Evolutionary conservation across 2,113 vertebrate species (phyloP), one percentile per base, ranked within the genome.

Genomic region (Podarcis muralis): DNA sequence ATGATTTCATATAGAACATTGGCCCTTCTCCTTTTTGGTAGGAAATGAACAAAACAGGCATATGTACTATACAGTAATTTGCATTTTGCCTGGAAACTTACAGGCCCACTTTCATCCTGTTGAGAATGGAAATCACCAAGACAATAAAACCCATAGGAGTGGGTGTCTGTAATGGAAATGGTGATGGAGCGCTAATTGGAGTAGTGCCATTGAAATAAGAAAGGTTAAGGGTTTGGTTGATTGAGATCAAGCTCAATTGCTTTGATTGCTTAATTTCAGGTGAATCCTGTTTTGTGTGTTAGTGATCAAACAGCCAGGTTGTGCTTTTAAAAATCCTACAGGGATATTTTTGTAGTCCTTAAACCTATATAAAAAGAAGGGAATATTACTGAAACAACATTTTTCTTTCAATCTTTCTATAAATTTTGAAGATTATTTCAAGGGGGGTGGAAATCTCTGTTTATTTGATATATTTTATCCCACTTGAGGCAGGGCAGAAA

Each of bases 231-330:
- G 93, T 93, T 94, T 95, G 93, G 87, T 93, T 95, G 95, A 94
- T 95, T 95, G 95, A 95, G 95, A 94, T 94, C 92, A 94, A 95
- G 90, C 93, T 95, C 93, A 94, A 88, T 95, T 94, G 93, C 89
- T 94, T 88, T 92, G 95, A 94, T 94, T 92, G 93, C 93, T 94
- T 95, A 94, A 95, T 94, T 96, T 94, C 94, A 95, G 92, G 94
- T 95, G 95, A 94, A 95, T 92, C 93, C 93, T 89, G 93, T 95
- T 92, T 95, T 92, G 92, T 74, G 86, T 95, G 89, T 95, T 95
- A 94, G 92, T 0, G 1, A 85, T 83, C 92, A 93, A 93, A 78
- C 83, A 84, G 9, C 88, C 86, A 85, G 90, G 92, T 94, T 95
- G 84, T 89, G 89, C 91, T 95, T 91, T 53, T 13, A 32, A 0